Conservation (phyloP, 1,140 invertebrate species). For the Procambarus virginalis region DNA sequence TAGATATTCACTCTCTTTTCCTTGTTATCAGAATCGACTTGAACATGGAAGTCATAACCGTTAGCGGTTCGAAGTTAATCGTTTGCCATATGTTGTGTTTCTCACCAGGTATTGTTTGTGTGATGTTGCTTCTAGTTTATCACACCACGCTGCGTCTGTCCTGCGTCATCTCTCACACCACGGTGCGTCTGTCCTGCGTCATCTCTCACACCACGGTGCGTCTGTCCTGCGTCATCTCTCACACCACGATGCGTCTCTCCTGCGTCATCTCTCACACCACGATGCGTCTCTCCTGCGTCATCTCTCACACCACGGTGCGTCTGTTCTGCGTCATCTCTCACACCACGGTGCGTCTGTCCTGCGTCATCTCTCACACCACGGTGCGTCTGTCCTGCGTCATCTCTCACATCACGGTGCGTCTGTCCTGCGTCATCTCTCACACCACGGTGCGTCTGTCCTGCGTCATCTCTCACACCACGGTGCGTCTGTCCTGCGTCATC, state of each 20-base stretch:
- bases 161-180: background rate
- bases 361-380: background rate
- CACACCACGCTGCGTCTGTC: background rate
- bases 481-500: too few species aligned
- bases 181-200: background rate
- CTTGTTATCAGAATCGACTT: too few species aligned
- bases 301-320: background rate
- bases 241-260: background rate
- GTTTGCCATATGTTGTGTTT: too few species aligned
- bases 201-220: background rate
- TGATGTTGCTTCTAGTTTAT: background rate
- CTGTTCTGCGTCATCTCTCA: background rate
- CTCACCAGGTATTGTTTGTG: too few species aligned
- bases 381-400: background rate
- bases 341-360: background rate
- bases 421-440: background rate
- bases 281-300: background rate
- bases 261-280: background rate
- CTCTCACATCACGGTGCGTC: background rate
- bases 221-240: too few species aligned
- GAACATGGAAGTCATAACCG: too few species aligned
- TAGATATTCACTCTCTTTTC: too few species aligned
- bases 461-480: background rate
- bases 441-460: background rate
- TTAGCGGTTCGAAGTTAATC: too few species aligned